A percentile compares a stretch with the other conserved stretches of the same genome.
Conservation (phyloP, 2,113 vertebrate genomes). For the Limnothrissa miodon region DNA sequence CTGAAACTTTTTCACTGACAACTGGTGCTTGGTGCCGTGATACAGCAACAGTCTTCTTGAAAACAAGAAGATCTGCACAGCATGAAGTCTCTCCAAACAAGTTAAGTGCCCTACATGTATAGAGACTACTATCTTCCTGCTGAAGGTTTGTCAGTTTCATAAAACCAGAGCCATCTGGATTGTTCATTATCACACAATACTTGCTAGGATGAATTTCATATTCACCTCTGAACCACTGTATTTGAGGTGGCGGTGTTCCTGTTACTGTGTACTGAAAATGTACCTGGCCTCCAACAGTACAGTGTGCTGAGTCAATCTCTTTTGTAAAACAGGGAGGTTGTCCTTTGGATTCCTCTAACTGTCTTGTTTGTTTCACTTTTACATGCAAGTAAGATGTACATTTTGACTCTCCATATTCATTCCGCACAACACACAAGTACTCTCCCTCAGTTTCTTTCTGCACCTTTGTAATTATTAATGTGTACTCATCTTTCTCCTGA, state of each 20-base stretch:
- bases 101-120: slow-evolving; percentile 76
- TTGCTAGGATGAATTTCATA: slow-evolving; percentile 62
- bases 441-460: slow-evolving; percentile 77
- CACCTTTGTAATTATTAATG: slow-evolving; percentile 75
- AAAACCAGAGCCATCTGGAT: slow-evolving; percentile 76
- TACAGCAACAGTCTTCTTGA: slow-evolving; percentile 44
- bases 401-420: slow-evolving; percentile 67
- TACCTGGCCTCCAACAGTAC: slow-evolving; percentile 66
- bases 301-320: slow-evolving; percentile 64
- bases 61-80: slow-evolving; percentile 74
- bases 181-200: slow-evolving; percentile 62
- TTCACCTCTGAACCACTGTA: slow-evolving; percentile 78
- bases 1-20: slow-evolving; percentile 53
- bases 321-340: slow-evolving; percentile 73
- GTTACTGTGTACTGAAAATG: slow-evolving; percentile 73
- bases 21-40: slow-evolving; percentile 41
- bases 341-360: slow-evolving; percentile 40
- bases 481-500: slow-evolving; percentile 76
- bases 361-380: slow-evolving; percentile 53
- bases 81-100: slow-evolving; percentile 71
- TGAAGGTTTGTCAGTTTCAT: slow-evolving; percentile 69
- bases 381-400: slow-evolving; percentile 78
- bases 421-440: slow-evolving; percentile 79
- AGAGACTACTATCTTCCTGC: slow-evolving; percentile 73
- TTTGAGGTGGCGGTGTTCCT: slow-evolving; percentile 73